Evolutionary conservation across 2,113 vertebrate genomes (phyloP).

Genomic region (mouse (Mus musculus)): DNA sequence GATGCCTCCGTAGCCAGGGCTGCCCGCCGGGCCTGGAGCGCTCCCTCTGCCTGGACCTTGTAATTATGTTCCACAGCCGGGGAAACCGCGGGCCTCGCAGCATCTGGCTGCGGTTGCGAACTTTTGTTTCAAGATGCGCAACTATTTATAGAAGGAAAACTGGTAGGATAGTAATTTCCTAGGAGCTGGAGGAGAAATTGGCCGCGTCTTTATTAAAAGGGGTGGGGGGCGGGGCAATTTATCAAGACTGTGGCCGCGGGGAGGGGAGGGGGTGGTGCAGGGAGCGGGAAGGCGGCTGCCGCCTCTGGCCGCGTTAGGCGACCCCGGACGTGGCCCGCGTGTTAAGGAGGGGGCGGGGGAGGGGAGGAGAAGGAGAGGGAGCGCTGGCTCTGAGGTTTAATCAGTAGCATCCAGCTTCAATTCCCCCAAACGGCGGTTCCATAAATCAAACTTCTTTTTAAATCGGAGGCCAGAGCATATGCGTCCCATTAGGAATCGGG

Average conservation of each 20-base stretch:
- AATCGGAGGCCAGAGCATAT: conserved; percentile 81
- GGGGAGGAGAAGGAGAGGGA: conserved; percentile 48
- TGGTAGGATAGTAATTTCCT: conserved; percentile 91
- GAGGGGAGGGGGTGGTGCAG: not conserved
- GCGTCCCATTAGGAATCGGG: conserved; percentile 82
- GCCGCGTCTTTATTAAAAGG: conserved; percentile 85
- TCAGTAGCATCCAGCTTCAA: conserved; percentile 79
- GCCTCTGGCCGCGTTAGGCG: conserved; percentile 71
- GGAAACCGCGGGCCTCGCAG: conserved; percentile 90
- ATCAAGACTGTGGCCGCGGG: conserved; percentile 79
- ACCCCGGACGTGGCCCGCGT: conserved; percentile 76
- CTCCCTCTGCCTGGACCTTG: conserved; percentile 83
- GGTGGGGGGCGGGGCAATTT: conserved; percentile 71
- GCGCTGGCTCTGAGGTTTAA: conserved; percentile 73
- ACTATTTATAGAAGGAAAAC: conserved; percentile 91
- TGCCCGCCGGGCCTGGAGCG: conserved; percentile 77
- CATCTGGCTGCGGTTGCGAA: conserved; percentile 91
- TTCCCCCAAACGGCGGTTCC: conserved; percentile 76
- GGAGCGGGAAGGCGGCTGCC: conserved; percentile 57
- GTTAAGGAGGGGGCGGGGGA: conserved; percentile 73
- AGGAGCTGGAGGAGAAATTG: conserved; percentile 87
- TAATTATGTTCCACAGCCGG: conserved; percentile 92
- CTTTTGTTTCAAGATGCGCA: conserved; percentile 91
- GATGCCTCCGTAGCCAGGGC: conserved; percentile 72
- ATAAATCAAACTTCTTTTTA: conserved; percentile 81